phyloP scores from a whole-genome alignment of 2,888 invertebrate species.

The Nemurella pictetii region DNA sequence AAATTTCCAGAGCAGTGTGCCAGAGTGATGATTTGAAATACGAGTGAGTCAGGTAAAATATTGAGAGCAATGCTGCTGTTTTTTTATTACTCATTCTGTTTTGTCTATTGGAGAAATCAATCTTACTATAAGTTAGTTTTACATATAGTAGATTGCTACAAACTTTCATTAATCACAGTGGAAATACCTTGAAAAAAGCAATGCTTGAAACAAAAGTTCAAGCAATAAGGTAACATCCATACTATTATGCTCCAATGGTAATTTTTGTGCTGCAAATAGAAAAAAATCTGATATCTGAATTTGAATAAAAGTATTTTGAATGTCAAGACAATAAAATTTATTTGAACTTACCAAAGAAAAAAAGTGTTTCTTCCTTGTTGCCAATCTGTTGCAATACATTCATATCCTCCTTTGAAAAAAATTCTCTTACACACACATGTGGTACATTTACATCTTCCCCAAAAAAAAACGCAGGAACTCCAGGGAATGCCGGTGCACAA shows the following conservation, averaged over 20 bases:
- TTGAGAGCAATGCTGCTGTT: constrained; percentile 23
- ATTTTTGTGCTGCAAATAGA: constrained; percentile 6
- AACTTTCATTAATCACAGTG: no score
- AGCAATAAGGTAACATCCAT: not conserved
- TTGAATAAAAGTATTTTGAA: not conserved
- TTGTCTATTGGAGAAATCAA: constrained; percentile 2
- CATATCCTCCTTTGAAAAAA: constrained; percentile 15
- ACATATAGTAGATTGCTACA: no score
- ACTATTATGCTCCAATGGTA: not conserved
- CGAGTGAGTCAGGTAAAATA: constrained; percentile 45
- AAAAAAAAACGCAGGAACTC: constrained; percentile 1
- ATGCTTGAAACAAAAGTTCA: constrained; percentile 11
- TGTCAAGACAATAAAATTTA: no score
- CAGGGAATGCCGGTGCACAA: not conserved
- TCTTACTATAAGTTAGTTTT: not conserved
- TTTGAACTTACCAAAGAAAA: constrained; percentile 4
- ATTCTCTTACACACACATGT: constrained; percentile 14
- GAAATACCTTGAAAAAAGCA: constrained; percentile 14
- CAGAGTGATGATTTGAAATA: constrained; percentile 47
- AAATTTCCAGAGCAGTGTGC: constrained; percentile 46
- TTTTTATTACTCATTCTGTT: constrained; percentile 12
- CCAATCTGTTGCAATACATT: not conserved
- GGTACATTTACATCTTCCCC: not conserved
- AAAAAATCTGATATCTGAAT: not conserved
- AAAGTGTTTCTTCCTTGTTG: constrained; percentile 1